These are phyloP conservation scores for Ichneumoninae sp. DNA, from an alignment of 2,888 invertebrate genomes.

Conservation along the genomic window DNA sequence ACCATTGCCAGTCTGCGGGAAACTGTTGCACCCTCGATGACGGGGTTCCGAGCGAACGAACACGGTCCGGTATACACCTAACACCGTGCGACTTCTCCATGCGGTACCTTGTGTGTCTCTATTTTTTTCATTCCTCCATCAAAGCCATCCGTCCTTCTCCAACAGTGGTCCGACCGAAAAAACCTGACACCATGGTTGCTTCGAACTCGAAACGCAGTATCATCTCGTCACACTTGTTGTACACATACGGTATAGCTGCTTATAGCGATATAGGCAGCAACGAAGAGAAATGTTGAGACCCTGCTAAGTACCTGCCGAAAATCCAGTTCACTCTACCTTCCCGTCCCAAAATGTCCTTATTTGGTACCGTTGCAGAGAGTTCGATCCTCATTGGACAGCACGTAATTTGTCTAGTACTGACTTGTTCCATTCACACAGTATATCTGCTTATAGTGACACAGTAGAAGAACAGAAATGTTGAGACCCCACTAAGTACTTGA, in stretches of 20 bases:
- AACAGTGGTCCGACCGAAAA: constrained; percentile 57
- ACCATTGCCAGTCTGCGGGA: constrained; percentile 13
- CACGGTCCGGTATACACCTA: constrained; percentile 79
- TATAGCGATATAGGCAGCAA: too few species aligned
- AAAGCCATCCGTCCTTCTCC: background rate
- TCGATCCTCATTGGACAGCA: too few species aligned
- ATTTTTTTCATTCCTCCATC: constrained; percentile 31
- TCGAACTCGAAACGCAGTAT: constrained; percentile 71
- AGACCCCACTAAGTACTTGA: too few species aligned
- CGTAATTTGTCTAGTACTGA: too few species aligned
- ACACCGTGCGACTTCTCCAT: constrained; percentile 78
- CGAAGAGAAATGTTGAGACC: too few species aligned
- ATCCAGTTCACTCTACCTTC: too few species aligned
- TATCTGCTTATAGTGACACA: too few species aligned
- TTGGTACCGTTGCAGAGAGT: too few species aligned
- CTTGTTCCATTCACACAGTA: too few species aligned
- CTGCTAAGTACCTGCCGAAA: too few species aligned
- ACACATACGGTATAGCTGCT: background rate
- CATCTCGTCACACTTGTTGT: constrained; percentile 27
- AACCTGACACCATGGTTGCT: constrained; percentile 76
- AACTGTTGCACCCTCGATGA: constrained; percentile 53
- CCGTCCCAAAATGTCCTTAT: too few species aligned
- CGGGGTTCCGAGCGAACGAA: constrained; percentile 77
- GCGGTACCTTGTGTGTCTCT: constrained; percentile 44
- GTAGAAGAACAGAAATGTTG: too few species aligned